phyloP scores from a whole-genome alignment of 1,140 invertebrate species.

The Tetraneura akinire region DNA sequence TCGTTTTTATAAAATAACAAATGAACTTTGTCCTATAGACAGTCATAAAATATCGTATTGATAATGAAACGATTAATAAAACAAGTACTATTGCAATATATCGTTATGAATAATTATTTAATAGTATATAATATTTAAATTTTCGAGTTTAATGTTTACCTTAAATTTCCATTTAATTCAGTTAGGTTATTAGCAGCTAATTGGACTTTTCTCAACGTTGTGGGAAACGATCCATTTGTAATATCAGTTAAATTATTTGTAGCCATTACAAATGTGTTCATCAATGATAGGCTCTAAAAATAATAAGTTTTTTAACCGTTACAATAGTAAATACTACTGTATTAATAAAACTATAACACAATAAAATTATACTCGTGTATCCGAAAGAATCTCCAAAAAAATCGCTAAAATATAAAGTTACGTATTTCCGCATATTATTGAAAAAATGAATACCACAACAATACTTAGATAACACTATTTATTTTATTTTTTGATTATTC shows the following conservation, averaged over 20 bases:
- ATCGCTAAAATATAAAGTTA: no score
- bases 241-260: conserved; percentile 72
- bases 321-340: no score
- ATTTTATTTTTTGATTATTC: neutral
- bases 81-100: neutral
- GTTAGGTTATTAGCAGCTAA: conserved; percentile 72
- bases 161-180: conserved; percentile 72
- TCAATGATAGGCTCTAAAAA: conserved; percentile 66
- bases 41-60: neutral
- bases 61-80: neutral
- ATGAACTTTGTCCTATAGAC: neutral
- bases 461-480: neutral
- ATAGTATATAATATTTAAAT: neutral
- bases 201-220: conserved; percentile 68
- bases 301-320: no score
- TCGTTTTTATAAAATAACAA: neutral
- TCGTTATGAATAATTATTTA: no score
- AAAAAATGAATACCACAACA: neutral
- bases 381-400: no score
- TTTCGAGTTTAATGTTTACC: conserved; percentile 57
- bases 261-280: conserved; percentile 70
- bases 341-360: no score
- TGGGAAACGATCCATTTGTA: conserved; percentile 68
- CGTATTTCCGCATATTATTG: neutral
- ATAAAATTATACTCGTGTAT: no score